phyloP scores from a whole-genome alignment of 2,888 invertebrate genomes.

The Belgica antarctica region DNA sequence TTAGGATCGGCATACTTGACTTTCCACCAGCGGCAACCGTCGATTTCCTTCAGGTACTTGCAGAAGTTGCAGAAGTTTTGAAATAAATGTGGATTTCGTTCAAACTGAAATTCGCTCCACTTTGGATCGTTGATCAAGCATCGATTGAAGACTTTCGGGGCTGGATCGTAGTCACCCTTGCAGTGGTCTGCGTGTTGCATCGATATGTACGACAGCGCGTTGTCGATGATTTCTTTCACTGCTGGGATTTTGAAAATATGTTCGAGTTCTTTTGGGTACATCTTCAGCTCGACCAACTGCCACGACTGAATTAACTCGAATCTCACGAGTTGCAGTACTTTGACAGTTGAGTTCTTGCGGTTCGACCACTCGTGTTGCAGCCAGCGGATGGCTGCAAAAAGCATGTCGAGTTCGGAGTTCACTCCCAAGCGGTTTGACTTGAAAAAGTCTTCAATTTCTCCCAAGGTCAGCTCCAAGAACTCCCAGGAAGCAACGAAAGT shows the following conservation, averaged over 20 bases:
- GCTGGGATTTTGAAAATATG: constrained; percentile 65
- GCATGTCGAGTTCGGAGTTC: constrained; percentile 61
- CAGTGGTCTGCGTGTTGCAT: background rate
- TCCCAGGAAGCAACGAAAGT: constrained; percentile 73
- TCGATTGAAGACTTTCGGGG: background rate
- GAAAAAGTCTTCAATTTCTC: constrained; percentile 66
- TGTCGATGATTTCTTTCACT: constrained; percentile 75
- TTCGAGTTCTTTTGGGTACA: constrained; percentile 60
- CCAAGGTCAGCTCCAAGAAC: constrained; percentile 64
- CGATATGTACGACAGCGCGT: constrained; percentile 67
- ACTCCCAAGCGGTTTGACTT: constrained; percentile 72
- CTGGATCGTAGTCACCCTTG: background rate
- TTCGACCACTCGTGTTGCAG: constrained; percentile 68
- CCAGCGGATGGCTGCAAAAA: constrained; percentile 66
- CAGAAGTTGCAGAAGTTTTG: background rate
- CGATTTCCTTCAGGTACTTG: constrained; percentile 17
- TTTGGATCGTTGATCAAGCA: constrained; percentile 20
- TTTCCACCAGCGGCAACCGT: constrained; percentile 15
- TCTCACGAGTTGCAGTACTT: constrained; percentile 68
- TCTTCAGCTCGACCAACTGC: constrained; percentile 74
- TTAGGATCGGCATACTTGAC: constrained; percentile 13
- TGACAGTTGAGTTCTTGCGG: constrained; percentile 59
- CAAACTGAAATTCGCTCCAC: constrained; percentile 22
- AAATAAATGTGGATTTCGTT: background rate
- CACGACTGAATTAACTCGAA: constrained; percentile 78